These are phyloP conservation scores for Xerus inauris DNA, from an alignment of 2,113 vertebrate species.

Conservation along the genomic window DNA sequence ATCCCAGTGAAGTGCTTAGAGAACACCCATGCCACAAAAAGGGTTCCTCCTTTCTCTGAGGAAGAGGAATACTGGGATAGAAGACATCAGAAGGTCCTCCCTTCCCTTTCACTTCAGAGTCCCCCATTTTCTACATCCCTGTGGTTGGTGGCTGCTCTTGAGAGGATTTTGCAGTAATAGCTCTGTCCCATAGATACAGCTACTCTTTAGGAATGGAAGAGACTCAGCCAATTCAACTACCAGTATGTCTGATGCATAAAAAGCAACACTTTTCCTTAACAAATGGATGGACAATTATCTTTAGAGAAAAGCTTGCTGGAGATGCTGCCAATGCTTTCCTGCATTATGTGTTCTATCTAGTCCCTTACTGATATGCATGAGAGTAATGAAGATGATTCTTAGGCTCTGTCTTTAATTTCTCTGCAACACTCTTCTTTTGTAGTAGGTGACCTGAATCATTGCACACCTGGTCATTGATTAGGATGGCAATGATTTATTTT, in stretches of 20 bases:
- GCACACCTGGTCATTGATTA: background rate
- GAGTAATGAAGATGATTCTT: background rate
- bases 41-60: background rate
- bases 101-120: background rate
- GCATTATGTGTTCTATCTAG: background rate
- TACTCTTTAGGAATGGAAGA: background rate
- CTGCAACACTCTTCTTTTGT: background rate
- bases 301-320: background rate
- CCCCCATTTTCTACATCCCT: no score
- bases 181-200: fast-evolving
- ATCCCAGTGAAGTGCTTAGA: background rate
- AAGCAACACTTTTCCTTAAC: background rate
- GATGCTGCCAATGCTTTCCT: background rate
- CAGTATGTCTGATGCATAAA: background rate
- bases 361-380: background rate
- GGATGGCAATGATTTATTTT: background rate
- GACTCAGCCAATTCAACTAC: background rate
- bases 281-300: background rate
- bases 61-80: background rate
- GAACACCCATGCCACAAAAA: background rate
- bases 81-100: fast-evolving
- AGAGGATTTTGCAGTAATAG: background rate
- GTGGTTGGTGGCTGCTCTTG: background rate
- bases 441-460: background rate
- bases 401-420: background rate